Evolutionary conservation across 2,113 vertebrate genomes (phyloP).

Genomic region (Noturus placidus): DNA sequence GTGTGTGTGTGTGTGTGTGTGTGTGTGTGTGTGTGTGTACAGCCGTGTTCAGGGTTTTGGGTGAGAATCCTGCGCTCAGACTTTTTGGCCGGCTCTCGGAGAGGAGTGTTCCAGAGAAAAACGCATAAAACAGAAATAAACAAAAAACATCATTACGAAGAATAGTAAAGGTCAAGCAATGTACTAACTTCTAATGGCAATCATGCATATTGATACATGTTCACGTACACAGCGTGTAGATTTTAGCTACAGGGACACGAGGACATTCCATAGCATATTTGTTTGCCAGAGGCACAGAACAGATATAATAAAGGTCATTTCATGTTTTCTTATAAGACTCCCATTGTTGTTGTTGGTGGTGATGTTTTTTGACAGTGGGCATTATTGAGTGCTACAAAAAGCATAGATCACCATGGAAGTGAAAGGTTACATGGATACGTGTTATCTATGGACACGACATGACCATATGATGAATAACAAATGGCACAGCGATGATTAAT

Average conservation of each 20-base stretch:
- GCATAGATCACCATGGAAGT: conserved; percentile 32
- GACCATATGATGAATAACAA: conserved; percentile 11
- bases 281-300: conserved; percentile 50
- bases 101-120: conserved; percentile 39
- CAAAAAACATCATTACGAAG: conserved; percentile 29
- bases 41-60: conserved; percentile 22
- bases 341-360: background rate
- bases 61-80: conserved; percentile 31
- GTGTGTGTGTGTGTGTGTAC: background rate
- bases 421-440: conserved; percentile 25
- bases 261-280: conserved; percentile 57
- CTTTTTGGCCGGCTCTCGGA: conserved; percentile 40
- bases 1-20: background rate
- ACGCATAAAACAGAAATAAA: background rate
- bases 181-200: conserved; percentile 56
- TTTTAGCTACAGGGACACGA: conserved; percentile 57
- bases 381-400: conserved; percentile 50
- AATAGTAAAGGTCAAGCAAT: conserved; percentile 58
- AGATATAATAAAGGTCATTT: conserved; percentile 39
- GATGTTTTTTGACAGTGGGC: conserved; percentile 49
- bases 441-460: conserved; percentile 2
- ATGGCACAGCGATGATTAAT: conserved; percentile 31
- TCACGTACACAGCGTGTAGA: conserved; percentile 55
- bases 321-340: conserved; percentile 35
- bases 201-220: conserved; percentile 60